phyloP scores from a whole-genome alignment of 2,888 invertebrate genomes.

The Leptinotarsa juncta region DNA sequence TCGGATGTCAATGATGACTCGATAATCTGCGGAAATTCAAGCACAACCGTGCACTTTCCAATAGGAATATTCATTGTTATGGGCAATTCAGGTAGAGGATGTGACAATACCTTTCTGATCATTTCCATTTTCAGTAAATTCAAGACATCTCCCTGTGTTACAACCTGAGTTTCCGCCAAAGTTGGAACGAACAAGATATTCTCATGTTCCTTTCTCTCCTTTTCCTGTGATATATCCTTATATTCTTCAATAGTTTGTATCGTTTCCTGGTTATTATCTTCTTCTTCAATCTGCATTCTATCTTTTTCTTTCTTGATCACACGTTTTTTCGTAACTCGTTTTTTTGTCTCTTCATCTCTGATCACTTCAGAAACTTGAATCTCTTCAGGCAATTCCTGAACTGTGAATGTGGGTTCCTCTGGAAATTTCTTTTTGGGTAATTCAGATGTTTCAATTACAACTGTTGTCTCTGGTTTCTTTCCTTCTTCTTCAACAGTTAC shows the following conservation, averaged over 20 bases:
- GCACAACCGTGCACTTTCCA: conserved; percentile 46
- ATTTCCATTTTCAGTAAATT: conserved; percentile 59
- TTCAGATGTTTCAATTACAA: conserved; percentile 44
- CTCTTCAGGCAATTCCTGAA: conserved; percentile 59
- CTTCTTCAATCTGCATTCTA: conserved; percentile 58
- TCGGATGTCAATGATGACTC: conserved; percentile 57
- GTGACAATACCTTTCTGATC: conserved; percentile 57
- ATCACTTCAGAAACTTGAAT: conserved; percentile 57
- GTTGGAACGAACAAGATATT: conserved; percentile 60
- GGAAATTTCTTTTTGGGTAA: conserved; percentile 48
- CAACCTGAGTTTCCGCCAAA: conserved; percentile 56
- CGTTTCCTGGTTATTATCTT: conserved; percentile 37
- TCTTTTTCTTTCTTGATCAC: conserved; percentile 64
- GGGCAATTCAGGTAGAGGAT: conserved; percentile 54
- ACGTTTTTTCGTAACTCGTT: conserved; percentile 62
- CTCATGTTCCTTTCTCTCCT: conserved; percentile 48
- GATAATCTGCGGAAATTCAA: conserved; percentile 59
- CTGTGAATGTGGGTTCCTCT: conserved; percentile 26
- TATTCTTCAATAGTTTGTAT: conserved; percentile 48
- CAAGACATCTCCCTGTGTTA: conserved; percentile 54
- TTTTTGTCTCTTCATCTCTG: conserved; percentile 63
- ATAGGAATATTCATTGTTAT: conserved; percentile 51
- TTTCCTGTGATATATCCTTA: not conserved
- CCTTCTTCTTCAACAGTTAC: conserved; percentile 61
- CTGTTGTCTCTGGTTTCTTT: conserved; percentile 56